phyloP scores from a whole-genome alignment of 2,888 invertebrate species.

The Patella depressa region DNA sequence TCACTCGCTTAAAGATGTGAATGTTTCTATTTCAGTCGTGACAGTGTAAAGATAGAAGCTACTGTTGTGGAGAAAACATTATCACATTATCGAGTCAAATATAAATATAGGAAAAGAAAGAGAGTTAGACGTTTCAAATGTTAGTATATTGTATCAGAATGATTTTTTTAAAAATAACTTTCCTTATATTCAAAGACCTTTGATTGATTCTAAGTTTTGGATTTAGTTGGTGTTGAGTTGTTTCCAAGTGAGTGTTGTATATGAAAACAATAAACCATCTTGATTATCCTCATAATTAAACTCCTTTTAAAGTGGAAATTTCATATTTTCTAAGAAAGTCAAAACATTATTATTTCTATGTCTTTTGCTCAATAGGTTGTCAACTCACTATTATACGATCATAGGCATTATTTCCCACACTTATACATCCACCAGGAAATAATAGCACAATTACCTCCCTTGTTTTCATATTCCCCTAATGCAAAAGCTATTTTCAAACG shows the following conservation, averaged over 20 bases:
- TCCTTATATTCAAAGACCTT: neutral
- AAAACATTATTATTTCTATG: too few relatives aligned
- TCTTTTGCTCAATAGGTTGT: too few relatives aligned
- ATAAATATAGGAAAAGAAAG: conserved; percentile 47
- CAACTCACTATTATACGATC: too few relatives aligned
- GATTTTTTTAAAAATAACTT: neutral
- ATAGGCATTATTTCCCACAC: too few relatives aligned
- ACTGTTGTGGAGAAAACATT: conserved; percentile 73
- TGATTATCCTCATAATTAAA: too few relatives aligned
- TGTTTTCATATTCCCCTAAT: too few relatives aligned
- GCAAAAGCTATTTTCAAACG: too few relatives aligned
- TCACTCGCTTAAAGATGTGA: too few relatives aligned
- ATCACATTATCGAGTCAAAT: conserved; percentile 57
- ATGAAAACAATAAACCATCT: conserved; percentile 27
- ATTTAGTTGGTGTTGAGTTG: neutral
- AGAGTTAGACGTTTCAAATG: conserved; percentile 44
- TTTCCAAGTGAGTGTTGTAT: conserved; percentile 32
- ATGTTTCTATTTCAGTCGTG: conserved; percentile 50
- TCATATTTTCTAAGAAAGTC: too few relatives aligned
- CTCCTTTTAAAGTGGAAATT: too few relatives aligned
- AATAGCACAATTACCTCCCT: too few relatives aligned
- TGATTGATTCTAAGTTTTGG: neutral
- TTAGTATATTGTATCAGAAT: conserved; percentile 33
- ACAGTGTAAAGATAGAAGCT: conserved; percentile 70
- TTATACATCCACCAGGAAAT: too few relatives aligned